Conservation (phyloP, 2,113 vertebrate genomes). For the Crocuta crocuta region DNA sequence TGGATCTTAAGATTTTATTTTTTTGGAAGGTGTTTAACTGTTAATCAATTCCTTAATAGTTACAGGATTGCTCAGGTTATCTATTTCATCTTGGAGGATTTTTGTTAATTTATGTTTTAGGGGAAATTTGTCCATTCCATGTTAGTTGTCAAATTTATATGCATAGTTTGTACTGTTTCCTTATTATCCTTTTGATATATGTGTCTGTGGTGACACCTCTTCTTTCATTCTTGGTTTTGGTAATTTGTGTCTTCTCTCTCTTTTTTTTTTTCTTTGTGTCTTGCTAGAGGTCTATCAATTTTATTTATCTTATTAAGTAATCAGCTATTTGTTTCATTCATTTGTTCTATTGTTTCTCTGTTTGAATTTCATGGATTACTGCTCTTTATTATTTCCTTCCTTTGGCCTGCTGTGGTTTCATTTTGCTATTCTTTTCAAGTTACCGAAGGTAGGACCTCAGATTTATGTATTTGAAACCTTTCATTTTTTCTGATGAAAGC, state of each 20-base stretch:
- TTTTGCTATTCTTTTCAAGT: constrained; percentile 26
- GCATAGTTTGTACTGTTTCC: not conserved
- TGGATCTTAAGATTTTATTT: not conserved
- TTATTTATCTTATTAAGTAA: constrained; percentile 22
- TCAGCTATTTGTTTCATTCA: not conserved
- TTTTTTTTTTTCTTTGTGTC: not conserved
- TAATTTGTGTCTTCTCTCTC: not conserved
- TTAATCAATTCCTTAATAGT: not conserved
- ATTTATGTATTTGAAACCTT: not conserved
- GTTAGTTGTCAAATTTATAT: not conserved
- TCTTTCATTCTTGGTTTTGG: not conserved
- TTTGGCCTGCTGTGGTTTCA: not conserved
- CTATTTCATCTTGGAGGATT: not conserved
- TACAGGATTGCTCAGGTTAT: not conserved
- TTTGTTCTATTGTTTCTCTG: not conserved
- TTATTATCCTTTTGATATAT: not conserved
- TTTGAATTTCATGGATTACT: not conserved
- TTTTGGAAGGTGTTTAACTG: not conserved
- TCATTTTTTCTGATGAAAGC: not conserved
- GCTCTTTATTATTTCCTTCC: not conserved
- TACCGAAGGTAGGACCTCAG: not conserved
- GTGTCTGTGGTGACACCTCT: not conserved
- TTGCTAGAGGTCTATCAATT: not conserved
- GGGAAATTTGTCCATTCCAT: not conserved
- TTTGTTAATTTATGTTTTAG: not conserved